Conservation (phyloP, 1,140 invertebrate genomes). For the Odontomachus brunneus region DNA sequence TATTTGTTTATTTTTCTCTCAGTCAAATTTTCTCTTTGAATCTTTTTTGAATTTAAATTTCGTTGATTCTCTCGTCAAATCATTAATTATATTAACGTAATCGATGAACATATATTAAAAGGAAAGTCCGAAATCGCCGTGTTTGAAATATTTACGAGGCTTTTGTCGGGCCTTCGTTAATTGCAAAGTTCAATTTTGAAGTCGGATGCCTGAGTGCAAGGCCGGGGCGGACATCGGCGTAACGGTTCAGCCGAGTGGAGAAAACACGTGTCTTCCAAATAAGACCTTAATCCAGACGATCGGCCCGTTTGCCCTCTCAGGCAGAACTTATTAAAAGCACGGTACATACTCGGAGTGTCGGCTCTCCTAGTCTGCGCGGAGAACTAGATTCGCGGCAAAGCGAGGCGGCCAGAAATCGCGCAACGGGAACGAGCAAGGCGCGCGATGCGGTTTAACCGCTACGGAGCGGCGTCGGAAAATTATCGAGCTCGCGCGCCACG, state of each 20-base stretch:
- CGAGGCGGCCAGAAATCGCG: conserved; percentile 4
- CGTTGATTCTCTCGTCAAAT: too few relatives aligned
- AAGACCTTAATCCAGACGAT: conserved; percentile 29
- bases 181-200: conserved; percentile 2
- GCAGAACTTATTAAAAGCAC: conserved; percentile 26
- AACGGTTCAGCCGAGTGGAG: neutral
- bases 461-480: conserved; percentile 8
- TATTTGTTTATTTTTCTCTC: too few relatives aligned
- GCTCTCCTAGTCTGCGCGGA: neutral
- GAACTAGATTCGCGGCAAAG: conserved; percentile 16
- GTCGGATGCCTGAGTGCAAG: neutral
- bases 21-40: too few relatives aligned
- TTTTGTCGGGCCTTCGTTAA: too few relatives aligned
- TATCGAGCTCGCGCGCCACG: neutral
- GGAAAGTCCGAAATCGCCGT: too few relatives aligned
- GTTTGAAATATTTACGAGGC: too few relatives aligned
- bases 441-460: neutral
- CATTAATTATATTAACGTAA: too few relatives aligned
- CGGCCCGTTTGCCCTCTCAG: conserved; percentile 14
- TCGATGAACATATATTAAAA: too few relatives aligned
- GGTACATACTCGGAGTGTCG: neutral
- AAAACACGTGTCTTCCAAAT: conserved; percentile 8
- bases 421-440: conserved; percentile 2
- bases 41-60: too few relatives aligned
- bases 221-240: neutral